A percentile compares a stretch with the other conserved stretches of the same genome.
Conservation (phyloP, 2,888 invertebrate genomes). For the Melinopterus prodromus region DNA sequence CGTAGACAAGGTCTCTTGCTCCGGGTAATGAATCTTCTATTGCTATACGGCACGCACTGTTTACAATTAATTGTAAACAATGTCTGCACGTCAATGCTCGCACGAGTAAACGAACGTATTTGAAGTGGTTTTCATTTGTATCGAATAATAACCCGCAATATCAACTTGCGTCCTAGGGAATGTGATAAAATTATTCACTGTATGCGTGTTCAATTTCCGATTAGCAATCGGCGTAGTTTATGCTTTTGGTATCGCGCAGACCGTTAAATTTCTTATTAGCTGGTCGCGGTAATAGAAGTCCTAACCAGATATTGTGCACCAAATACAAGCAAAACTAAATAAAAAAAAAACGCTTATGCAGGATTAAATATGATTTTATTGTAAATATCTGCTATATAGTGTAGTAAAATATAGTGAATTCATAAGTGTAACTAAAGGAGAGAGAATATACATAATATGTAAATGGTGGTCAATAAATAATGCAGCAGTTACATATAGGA, state of each 20-base stretch:
- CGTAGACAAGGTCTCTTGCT: background rate
- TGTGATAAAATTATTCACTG: background rate
- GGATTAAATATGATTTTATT: conserved; percentile 45
- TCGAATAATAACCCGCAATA: background rate
- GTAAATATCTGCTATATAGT: conserved; percentile 50
- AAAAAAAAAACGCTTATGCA: conserved; percentile 20
- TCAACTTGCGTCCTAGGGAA: background rate
- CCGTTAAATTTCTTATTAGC: background rate
- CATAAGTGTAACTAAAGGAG: conserved; percentile 48
- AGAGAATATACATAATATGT: conserved; percentile 41
- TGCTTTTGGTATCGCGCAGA: background rate
- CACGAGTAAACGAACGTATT: background rate
- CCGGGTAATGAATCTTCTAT: background rate
- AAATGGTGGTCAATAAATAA: conserved; percentile 49
- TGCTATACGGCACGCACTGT: background rate
- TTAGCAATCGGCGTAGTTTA: background rate
- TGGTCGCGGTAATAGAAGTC: background rate
- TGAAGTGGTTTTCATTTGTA: background rate
- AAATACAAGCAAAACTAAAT: background rate
- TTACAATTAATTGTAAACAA: background rate
- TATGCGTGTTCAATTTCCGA: background rate
- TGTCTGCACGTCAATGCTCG: background rate
- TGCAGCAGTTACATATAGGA: conserved; percentile 44
- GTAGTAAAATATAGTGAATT: conserved; percentile 53
- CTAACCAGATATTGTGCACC: too few species aligned